Evolutionary conservation across 2,888 invertebrate genomes (phyloP), one percentile per base, ranked within the genome.

Genomic region (Formica aserva): DNA sequence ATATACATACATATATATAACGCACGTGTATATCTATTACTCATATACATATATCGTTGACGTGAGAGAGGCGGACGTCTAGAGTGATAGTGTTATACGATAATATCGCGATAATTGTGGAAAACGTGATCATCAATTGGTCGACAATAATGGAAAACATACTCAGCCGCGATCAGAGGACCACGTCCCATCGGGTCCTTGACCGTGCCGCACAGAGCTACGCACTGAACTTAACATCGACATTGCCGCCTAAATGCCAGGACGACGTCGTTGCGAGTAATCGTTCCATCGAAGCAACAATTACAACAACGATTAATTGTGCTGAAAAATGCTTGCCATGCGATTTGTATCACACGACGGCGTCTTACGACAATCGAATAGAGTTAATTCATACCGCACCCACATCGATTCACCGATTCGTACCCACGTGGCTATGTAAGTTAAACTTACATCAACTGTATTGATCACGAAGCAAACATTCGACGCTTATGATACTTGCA

Each of bases 361-460:
- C 84, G 57, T 85, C 84, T 89, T 90, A 87, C 83, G 82, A 86
- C 82, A 83, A 90, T 65, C 88, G 88, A 69, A 77, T 85, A 86
- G 85, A 86, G 66, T 82, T 86, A 86, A 86, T 84, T 77, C 77
- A 48, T 80, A 80, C 1, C 26, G 26, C 26, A 26, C 1, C 26
- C 1, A 26, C 1, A 26, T 1, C 26, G 26, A 26, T 26, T 26
- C 26, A 26, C 26, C 26, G 26, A 26, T 26, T 26, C 1, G 1
- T 35, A 35, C 32, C 32, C 32, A 35, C 93, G 93, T 94, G 93
- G 93, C 92, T 94, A 84, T 94, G 94, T 94, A 94, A 94, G 94
- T 94, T 86, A 63, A 91, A 67, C 65, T 67, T 69, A 72, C 38
- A 81, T 85, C 75, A n/a, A 48, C 3, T 48, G 18, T 26, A 13